A percentile compares a stretch with the other conserved stretches of the same genome.
Evolutionary conservation across 2,797 vertebrate genomes (phyloP).

Genomic region (Semotilus atromaculatus): DNA sequence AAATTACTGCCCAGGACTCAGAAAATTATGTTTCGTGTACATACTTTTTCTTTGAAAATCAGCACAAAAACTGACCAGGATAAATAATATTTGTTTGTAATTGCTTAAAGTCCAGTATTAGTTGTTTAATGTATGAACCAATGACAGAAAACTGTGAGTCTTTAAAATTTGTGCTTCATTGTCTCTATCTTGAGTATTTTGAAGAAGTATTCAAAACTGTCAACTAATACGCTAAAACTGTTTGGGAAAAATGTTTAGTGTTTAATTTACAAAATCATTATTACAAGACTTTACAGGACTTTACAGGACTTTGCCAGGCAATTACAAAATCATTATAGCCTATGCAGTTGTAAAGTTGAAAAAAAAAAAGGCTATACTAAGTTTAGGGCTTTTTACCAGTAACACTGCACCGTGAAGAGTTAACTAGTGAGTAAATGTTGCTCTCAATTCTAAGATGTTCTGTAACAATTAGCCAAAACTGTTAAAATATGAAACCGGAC

Average conservation of each 20-base stretch:
- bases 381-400: not conserved
- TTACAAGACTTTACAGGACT: not conserved
- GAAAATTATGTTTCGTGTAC: not conserved
- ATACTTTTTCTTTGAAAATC: not conserved
- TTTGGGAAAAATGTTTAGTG: not conserved
- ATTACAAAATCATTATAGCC: not conserved
- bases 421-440: not conserved
- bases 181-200: not conserved
- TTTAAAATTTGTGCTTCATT: not conserved
- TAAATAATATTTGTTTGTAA: not conserved
- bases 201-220: not conserved
- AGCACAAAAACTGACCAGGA: not conserved
- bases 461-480: not conserved
- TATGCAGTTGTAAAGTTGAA: not conserved
- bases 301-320: not conserved
- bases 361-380: not conserved
- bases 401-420: not conserved
- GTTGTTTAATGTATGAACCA: not conserved
- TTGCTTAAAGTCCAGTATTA: not conserved
- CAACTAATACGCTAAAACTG: not conserved
- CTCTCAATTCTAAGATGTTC: not conserved
- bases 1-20: not conserved
- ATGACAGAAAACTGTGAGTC: not conserved
- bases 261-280: slow-evolving; percentile 9
- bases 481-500: slow-evolving; percentile 3